Evolutionary conservation across 2,888 invertebrate species (phyloP).

Genomic region (Thera britannica): DNA sequence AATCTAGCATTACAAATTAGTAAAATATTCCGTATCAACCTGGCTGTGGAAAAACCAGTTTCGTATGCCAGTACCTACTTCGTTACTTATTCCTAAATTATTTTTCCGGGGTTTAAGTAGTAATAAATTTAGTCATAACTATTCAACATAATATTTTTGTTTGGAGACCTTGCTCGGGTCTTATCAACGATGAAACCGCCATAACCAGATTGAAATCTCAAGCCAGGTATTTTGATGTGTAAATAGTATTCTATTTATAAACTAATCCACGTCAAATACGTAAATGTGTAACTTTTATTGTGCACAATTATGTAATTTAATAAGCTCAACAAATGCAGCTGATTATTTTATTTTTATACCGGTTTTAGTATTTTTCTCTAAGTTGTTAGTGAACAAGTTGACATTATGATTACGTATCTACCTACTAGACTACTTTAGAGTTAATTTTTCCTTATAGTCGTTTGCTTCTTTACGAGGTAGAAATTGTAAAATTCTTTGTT

Average conservation of each 20-base stretch:
- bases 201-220: conserved; percentile 37
- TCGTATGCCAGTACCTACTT: not conserved
- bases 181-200: conserved; percentile 29
- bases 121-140: conserved; percentile 27
- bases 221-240: conserved; percentile 32
- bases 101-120: conserved; percentile 23
- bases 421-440: too few relatives aligned
- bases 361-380: not conserved
- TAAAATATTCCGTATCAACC: not conserved
- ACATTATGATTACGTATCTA: not conserved
- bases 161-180: conserved; percentile 23
- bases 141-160: conserved; percentile 23
- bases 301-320: conserved; percentile 15
- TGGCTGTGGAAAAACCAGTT: conserved; percentile 1
- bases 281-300: conserved; percentile 7
- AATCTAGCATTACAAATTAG: not conserved
- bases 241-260: conserved; percentile 39
- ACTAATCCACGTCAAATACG: conserved; percentile 28
- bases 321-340: conserved; percentile 3
- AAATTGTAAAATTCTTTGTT: not conserved
- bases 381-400: not conserved
- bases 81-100: conserved; percentile 13
- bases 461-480: not conserved
- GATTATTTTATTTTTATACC: not conserved
- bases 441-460: not conserved